phyloP scores from a whole-genome alignment of 1,140 invertebrate genomes.

The Pentalonia nigronervosa region DNA sequence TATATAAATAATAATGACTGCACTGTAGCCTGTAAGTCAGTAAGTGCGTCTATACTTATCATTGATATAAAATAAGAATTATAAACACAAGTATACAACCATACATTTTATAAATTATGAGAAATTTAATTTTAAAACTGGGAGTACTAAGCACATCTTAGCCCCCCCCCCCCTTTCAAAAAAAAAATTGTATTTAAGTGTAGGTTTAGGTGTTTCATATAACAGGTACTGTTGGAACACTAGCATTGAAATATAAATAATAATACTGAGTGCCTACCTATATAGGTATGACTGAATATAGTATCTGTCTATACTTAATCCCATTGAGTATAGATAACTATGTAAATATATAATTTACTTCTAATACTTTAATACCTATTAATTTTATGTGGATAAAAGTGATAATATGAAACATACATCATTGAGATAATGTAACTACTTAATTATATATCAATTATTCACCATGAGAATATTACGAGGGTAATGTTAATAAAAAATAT shows the following conservation, averaged over 20 bases:
- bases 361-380: background rate
- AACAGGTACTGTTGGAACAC: background rate
- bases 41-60: too few relatives aligned
- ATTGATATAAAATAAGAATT: too few relatives aligned
- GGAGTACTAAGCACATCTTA: background rate
- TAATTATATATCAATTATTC: background rate
- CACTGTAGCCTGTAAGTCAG: too few relatives aligned
- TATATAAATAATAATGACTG: too few relatives aligned
- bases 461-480: background rate
- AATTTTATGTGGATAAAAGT: background rate
- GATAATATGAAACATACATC: background rate
- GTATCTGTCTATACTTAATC: background rate
- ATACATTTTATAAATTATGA: background rate
- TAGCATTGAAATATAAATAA: background rate
- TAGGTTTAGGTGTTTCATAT: background rate
- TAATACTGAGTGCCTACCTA: background rate
- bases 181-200: background rate
- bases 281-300: background rate
- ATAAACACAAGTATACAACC: too few relatives aligned
- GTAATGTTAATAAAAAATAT: background rate
- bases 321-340: background rate
- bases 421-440: background rate
- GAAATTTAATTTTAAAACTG: background rate
- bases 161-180: too few relatives aligned
- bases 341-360: background rate